These are phyloP conservation scores for Elaphurus davidianus DNA, from an alignment of 2,113 vertebrate genomes.

Conservation along the genomic window DNA sequence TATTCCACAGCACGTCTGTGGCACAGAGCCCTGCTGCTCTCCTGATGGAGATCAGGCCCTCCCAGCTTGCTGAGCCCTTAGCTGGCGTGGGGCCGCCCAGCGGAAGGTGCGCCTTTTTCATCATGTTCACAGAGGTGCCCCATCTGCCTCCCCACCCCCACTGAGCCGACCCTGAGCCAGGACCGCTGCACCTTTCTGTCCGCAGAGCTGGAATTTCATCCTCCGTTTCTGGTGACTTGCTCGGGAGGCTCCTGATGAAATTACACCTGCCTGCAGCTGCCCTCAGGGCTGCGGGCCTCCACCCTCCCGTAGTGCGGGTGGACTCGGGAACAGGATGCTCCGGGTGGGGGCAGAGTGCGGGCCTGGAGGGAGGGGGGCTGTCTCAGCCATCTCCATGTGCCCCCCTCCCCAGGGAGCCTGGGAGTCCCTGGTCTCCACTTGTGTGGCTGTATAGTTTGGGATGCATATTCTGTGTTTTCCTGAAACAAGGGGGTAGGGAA, in stretches of 20 bases:
- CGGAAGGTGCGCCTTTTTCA: not conserved
- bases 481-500: not conserved
- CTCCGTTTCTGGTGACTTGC: conserved; percentile 57
- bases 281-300: not conserved
- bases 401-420: not conserved
- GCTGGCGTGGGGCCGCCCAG: not conserved
- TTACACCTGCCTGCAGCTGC: conserved; percentile 58
- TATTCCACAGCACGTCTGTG: rapidly evolving
- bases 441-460: not conserved
- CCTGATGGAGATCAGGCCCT: not conserved
- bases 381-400: not conserved
- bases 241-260: conserved; percentile 34
- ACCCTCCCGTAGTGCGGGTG: not conserved
- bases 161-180: not conserved
- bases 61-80: no score
- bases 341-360: rapidly evolving
- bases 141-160: not conserved
- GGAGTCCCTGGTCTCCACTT: not conserved
- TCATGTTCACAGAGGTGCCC: not conserved
- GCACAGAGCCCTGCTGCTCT: rapidly evolving
- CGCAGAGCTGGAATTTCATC: conserved; percentile 74
- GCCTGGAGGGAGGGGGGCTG: not conserved
- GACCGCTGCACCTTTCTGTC: not conserved
- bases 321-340: not conserved
- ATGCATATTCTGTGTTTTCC: not conserved